These are phyloP conservation scores for Microtus oregoni DNA, from an alignment of 2,113 vertebrate species.

Conservation along the genomic window DNA sequence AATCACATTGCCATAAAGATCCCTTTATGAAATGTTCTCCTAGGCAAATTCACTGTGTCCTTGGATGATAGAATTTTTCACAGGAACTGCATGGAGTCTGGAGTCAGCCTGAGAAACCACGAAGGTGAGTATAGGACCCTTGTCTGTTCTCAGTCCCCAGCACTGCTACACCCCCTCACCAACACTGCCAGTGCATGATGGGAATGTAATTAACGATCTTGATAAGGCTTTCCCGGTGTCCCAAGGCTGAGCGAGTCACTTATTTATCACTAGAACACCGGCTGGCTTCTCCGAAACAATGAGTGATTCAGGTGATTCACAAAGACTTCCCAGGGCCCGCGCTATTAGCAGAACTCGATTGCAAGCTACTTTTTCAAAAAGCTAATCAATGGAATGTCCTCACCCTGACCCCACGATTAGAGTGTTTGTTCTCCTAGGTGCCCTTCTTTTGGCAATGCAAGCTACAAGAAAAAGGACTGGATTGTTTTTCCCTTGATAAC, in stretches of 20 bases:
- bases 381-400: constrained; percentile 51
- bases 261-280: constrained; percentile 60
- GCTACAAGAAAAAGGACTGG: constrained; percentile 15
- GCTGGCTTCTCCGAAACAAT: constrained; percentile 60
- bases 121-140: neutral
- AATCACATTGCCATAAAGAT: neutral
- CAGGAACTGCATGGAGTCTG: neutral
- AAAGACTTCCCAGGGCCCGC: constrained; percentile 39
- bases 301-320: constrained; percentile 59
- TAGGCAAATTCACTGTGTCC: constrained; percentile 2
- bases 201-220: constrained; percentile 50
- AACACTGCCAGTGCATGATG: neutral
- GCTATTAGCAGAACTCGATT: constrained; percentile 48
- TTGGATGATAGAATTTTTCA: constrained; percentile 18
- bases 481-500: neutral
- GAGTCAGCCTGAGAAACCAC: neutral
- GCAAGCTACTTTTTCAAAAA: constrained; percentile 59
- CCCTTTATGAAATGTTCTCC: neutral
- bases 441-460: neutral
- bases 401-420: constrained; percentile 49
- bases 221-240: constrained; percentile 42
- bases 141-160: constrained; percentile 24
- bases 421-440: constrained; percentile 46
- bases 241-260: constrained; percentile 68
- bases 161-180: neutral